A percentile compares a stretch with the other conserved stretches of the same genome.
phyloP scores from a whole-genome alignment of 2,888 invertebrate genomes.

The Blera fallax region DNA sequence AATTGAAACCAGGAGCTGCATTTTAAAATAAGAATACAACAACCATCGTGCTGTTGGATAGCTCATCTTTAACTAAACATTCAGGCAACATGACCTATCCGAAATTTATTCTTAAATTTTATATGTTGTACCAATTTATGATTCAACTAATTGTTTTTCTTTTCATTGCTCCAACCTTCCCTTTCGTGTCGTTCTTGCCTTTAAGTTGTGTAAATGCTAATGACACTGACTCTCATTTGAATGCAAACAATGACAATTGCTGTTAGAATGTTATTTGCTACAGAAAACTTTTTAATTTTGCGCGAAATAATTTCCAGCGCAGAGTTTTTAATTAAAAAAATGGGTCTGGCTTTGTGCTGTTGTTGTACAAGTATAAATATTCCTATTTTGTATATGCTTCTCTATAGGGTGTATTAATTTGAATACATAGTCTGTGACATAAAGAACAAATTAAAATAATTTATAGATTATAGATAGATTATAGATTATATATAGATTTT shows the following conservation, averaged over 20 bases:
- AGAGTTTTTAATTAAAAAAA: constrained; percentile 40
- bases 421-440: not conserved
- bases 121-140: not conserved
- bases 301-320: constrained; percentile 17
- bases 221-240: constrained; percentile 23
- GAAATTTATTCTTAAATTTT: not conserved
- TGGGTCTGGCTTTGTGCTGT: not conserved
- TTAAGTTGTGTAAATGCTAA: constrained; percentile 21
- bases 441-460: not conserved
- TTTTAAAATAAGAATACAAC: no score
- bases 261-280: not conserved
- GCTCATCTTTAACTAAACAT: no score
- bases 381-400: not conserved
- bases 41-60: no score
- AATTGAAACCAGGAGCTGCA: no score
- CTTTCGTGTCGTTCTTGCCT: not conserved
- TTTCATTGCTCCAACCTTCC: not conserved
- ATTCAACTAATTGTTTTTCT: constrained; percentile 18
- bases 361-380: not conserved
- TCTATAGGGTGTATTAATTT: not conserved
- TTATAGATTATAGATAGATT: no score
- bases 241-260: constrained; percentile 39
- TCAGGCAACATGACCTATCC: no score
- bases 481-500: no score
- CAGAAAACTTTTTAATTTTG: constrained; percentile 39